Evolutionary conservation across 2,113 vertebrate species (phyloP), one percentile per base, ranked within the genome.

Genomic region (Tetrao urogallus): DNA sequence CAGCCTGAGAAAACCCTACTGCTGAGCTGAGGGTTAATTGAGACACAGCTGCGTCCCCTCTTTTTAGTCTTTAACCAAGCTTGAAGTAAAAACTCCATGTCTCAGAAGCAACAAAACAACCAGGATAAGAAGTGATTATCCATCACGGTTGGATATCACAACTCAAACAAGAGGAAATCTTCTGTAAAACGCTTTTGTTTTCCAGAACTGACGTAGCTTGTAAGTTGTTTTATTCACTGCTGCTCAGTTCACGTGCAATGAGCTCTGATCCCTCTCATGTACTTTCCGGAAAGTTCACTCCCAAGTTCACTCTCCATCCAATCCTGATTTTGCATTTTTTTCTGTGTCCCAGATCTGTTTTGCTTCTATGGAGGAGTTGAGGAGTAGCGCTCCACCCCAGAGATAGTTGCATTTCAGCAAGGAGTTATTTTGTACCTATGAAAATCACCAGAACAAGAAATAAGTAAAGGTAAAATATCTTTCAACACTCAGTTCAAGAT

Each of bases 391-490:
- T 91, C 67, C 58, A 87, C n/a, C 22, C 76, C 85, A 42, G 24
- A 88, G 48, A 36, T 13, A 90, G 75, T 17, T 88, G 56, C 21
- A 17, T 40, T 85, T 76, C 74, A 89, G 67, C 83, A 92, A 89
- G 2, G 3, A 22, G 12, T 64, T 80, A 43, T 40, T 67, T 77
- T 43, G 38, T 69, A 89, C 65, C 45, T 72, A 25, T 40, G 45
- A 61, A 80, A 83, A 71, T 47, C 66, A 72, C 64, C 75, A 76
- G 20, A 69, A 72, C 2, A 89, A 93, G 52, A 75, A 92, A 74
- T 34, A 42, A 79, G 21, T 79, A 81, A 92, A 93, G 40, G 36
- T 61, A 87, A 94, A 80, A 90, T 34, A 71, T 38, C 78, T 84
- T 82, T 78, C 60, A 81, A 82, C 43, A 57, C 0, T 6, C 27